Conservation (phyloP, 2,888 invertebrate species). For the Macroteleia sp. region DNA sequence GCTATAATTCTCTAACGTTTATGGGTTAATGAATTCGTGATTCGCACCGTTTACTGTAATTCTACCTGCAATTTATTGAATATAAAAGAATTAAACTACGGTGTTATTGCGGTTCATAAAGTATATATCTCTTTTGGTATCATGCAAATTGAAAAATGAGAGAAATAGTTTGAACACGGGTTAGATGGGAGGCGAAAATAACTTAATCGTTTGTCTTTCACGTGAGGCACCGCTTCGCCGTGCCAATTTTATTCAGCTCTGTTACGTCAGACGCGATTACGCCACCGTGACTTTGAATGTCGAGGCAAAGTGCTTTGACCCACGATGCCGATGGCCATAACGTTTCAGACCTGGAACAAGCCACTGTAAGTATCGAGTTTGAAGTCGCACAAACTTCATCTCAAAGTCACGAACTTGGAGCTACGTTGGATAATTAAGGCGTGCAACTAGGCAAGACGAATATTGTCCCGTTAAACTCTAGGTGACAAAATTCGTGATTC, state of each 20-base stretch:
- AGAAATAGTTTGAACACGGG: conserved; percentile 45
- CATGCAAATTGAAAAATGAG: conserved; percentile 54
- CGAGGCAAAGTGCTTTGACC: conserved; percentile 66
- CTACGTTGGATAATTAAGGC: conserved; percentile 73
- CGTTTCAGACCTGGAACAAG: conserved; percentile 61
- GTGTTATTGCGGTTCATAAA: conserved; percentile 49
- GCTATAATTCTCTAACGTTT: too few species aligned
- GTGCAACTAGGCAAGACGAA: conserved; percentile 77
- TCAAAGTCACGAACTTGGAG: conserved; percentile 70
- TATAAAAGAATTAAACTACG: conserved; percentile 46
- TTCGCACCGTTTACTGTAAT: conserved; percentile 46
- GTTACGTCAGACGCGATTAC: conserved; percentile 66
- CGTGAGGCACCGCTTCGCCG: conserved; percentile 37
- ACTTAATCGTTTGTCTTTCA: conserved; percentile 58
- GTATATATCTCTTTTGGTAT: conserved; percentile 50
- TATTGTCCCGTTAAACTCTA: conserved; percentile 65
- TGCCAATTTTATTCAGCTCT: conserved; percentile 58
- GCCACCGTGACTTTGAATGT: conserved; percentile 65
- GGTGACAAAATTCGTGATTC: conserved; percentile 66
- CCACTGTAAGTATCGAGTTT: conserved; percentile 44
- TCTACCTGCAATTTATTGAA: conserved; percentile 45
- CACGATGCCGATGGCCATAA: conserved; percentile 65
- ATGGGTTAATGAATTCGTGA: conserved; percentile 60
- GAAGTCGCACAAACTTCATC: conserved; percentile 61
- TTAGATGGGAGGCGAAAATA: conserved; percentile 52